phyloP scores from a whole-genome alignment of 2,888 invertebrate genomes.

The Phorcus lineatus region DNA sequence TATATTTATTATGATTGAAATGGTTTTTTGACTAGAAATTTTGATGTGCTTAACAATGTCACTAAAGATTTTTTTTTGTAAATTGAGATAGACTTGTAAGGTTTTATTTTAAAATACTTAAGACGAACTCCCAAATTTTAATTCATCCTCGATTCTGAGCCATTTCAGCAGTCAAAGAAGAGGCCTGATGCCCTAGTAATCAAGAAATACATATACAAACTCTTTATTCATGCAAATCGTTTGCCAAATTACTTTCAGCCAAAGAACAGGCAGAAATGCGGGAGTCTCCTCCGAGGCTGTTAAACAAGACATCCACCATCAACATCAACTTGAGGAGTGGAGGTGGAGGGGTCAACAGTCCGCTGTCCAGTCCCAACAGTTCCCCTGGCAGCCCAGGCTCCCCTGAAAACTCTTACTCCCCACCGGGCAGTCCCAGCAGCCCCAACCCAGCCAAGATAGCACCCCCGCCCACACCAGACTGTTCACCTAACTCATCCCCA shows the following conservation, averaged over 20 bases:
- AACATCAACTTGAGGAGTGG: constrained; percentile 60
- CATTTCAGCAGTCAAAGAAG: too few relatives aligned
- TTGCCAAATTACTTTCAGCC: constrained; percentile 41
- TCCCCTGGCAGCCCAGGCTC: constrained; percentile 56
- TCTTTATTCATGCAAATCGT: too few relatives aligned
- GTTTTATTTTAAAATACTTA: too few relatives aligned
- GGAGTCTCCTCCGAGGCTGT: constrained; percentile 61
- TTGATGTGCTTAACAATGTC: too few relatives aligned
- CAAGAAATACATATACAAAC: too few relatives aligned
- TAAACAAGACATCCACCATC: constrained; percentile 59
- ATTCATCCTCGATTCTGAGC: too few relatives aligned
- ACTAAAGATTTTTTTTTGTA: too few relatives aligned
- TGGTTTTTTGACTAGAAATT: too few relatives aligned
- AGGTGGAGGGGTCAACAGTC: constrained; percentile 51
- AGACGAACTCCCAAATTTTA: too few relatives aligned
- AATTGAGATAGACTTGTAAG: too few relatives aligned
- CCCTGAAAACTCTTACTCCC: constrained; percentile 54
- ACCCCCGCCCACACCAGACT: constrained; percentile 35
- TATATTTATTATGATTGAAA: background rate
- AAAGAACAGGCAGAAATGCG: constrained; percentile 63
- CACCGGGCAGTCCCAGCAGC: constrained; percentile 48
- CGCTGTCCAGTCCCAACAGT: constrained; percentile 57
- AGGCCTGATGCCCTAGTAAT: too few relatives aligned
- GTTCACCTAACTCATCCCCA: constrained; percentile 37
- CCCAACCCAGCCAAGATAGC: constrained; percentile 31